phyloP scores from a whole-genome alignment of 2,113 vertebrate species.

The Bujurquina vittata region DNA sequence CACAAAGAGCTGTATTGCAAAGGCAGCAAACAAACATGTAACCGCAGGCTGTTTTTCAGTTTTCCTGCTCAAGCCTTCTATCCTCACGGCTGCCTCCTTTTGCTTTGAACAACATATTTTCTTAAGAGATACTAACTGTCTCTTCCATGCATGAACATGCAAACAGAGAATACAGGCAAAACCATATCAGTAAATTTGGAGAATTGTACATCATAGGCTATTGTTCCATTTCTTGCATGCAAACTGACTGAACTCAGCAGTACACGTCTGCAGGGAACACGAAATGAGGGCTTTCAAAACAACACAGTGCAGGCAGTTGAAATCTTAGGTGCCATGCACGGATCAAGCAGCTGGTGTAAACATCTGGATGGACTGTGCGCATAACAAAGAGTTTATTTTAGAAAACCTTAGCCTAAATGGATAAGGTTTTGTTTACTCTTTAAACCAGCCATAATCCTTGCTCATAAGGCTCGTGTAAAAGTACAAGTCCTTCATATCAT shows the following conservation, averaged over 20 bases:
- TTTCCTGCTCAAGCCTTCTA: slow-evolving; percentile 10
- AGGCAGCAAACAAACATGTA: slow-evolving; percentile 36
- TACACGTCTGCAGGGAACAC: background rate
- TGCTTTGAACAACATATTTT: slow-evolving; percentile 23
- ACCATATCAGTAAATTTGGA: background rate
- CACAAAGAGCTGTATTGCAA: slow-evolving; percentile 19
- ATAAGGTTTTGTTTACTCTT: background rate
- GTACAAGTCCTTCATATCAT: background rate
- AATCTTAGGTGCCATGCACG: background rate
- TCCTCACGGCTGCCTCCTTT: slow-evolving; percentile 5
- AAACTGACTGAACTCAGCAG: background rate
- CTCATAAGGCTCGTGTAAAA: background rate
- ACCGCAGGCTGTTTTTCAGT: slow-evolving; percentile 43
- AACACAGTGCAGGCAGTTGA: background rate
- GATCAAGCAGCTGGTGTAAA: slow-evolving; percentile 16
- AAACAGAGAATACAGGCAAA: slow-evolving; percentile 6
- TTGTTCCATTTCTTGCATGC: background rate
- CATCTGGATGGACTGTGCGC: background rate
- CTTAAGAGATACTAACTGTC: slow-evolving; percentile 2
- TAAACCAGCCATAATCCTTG: background rate
- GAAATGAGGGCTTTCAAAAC: background rate
- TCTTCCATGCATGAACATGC: slow-evolving; percentile 5
- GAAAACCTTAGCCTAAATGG: background rate
- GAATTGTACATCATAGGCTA: background rate
- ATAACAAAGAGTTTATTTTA: background rate